Base-by-base conservation (phyloP, 2,888 invertebrate genomes). In the Drosophila incognita region DNA sequence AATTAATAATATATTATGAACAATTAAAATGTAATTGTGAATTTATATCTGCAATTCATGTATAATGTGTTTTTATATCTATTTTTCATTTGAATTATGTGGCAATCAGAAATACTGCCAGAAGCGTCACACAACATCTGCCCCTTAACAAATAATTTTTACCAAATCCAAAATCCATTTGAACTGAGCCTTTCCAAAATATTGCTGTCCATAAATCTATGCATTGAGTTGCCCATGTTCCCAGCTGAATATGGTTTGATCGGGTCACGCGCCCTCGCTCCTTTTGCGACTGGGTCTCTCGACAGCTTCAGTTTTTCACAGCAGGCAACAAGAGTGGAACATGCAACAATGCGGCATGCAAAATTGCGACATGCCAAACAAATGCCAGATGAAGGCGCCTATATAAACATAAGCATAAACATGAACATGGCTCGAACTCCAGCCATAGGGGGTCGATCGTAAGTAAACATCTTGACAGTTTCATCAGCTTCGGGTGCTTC, bases 281-380 rank as follows among this genome's bases (percentile, higher is more conserved):
- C 36, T 29, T 24, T 48, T 57, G n/a, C 48, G 46, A 10, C 10
- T 10, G 49, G 13, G 46, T 46, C 46, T 21, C 21, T 21, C 21
- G 46, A 46, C 24, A 24, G 24, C 51, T 33, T 76, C 65, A 76
- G 76, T 63, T 66, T 62, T 66, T 31, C 76, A 62, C 79, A 67
- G 76, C 78, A 46, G 61, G 76, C 61, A 64, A 31, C 75, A 53
- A 61, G 29, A 61, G 52, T 65, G 71, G 61, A 74, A 59, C 54
- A 69, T 71, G 81, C 83, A 70, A 70, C 72, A 67, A 70, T 61
- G 62, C 35, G 68, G 69, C 87, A 74, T 74, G 74, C 57, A 63
- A 82, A 67, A 82, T 76, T 78, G 85, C 82, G 46, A 70, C 79
- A 74, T 66, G 51, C 58, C 51, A 51, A 56, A 33, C 21, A 54